Evolutionary conservation across 2,888 invertebrate genomes (phyloP), one percentile per base, ranked within the genome.

Genomic region (Polyommatus icarus): DNA sequence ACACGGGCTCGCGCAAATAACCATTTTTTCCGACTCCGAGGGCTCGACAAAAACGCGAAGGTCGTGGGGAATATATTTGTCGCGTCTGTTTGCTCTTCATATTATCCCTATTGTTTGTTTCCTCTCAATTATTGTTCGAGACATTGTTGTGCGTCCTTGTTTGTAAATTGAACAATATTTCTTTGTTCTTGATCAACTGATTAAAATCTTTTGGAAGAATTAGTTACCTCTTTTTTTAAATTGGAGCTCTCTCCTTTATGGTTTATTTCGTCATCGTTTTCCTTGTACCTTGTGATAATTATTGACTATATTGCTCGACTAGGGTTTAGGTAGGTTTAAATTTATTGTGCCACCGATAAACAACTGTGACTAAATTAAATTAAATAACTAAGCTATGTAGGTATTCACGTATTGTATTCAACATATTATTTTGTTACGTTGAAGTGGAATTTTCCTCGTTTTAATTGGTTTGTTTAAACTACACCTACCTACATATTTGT

Each of bases 1-100:
- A 90, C 88, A 88, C 89, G 82, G 82, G 78, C 79, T 85, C 85
- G 85, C 84, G 88, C 86, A 87, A 87, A 88, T 83, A 87, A 57
- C 78, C 54, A 80, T 81, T 78, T 76, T 79, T 76, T 77, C 36
- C 54, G 6, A 29, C 29, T 32, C 29, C 57, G 29, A 59, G 72
- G 79, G 76, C 79, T 76, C 79, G 77, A 80, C 81, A 81, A 83
- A 75, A 75, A 75, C 61, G 18, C 36, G 76, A 15, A 24, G 71
- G 76, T 78, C 77, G 76, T 75, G 71, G 54, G 71, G 78, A 72
- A 75, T 50, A 75, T 75, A 75, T 54, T 50, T 50, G 50, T 50
- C 12, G 46, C 40, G 73, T 12, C 24, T 75, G 75, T 75, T 75
- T 75, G 75, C 29, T 5, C 29, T 75, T 75, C 46, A 29, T 54